Percentiles rank a stretch among this genome's conserved stretches.
These are phyloP conservation scores for Pteropus rufus DNA, from an alignment of 2,797 vertebrate genomes.

Conservation along the genomic window DNA sequence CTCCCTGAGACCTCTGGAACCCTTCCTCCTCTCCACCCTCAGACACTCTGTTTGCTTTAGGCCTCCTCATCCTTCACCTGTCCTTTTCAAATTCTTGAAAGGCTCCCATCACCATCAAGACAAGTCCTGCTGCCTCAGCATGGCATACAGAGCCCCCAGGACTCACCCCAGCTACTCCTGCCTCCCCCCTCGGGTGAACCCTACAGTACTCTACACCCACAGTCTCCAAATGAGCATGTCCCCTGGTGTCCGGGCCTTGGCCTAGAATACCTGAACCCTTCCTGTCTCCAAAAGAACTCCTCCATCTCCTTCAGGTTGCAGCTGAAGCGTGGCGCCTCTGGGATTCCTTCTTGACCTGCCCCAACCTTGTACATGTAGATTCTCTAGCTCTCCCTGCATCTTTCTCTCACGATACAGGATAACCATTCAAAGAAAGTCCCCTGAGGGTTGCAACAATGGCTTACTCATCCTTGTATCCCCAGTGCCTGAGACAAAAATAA, in stretches of 20 bases:
- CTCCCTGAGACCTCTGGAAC: neutral
- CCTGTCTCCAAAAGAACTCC: neutral
- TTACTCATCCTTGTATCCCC: neutral
- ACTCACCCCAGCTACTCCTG: neutral
- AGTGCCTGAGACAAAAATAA: neutral
- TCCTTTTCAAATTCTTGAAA: neutral
- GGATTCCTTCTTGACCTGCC: neutral
- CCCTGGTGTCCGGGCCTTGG: neutral
- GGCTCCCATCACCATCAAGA: neutral
- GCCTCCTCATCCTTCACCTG: neutral
- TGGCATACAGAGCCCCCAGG: neutral
- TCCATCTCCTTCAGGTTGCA: neutral
- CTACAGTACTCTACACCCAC: neutral
- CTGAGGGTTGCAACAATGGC: fast-evolving
- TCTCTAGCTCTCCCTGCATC: neutral
- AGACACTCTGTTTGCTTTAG: neutral
- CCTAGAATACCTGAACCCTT: neutral
- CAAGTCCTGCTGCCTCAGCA: neutral
- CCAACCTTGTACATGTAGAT: neutral
- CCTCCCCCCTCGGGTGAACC: neutral
- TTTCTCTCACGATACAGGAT: neutral
- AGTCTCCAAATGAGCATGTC: neutral
- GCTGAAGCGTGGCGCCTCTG: fast-evolving
- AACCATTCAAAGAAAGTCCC: neutral
- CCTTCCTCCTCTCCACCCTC: neutral